Evolutionary conservation across 2,113 vertebrate species (phyloP), one percentile per base, ranked within the genome.

Genomic region (Pedionomus torquatus): DNA sequence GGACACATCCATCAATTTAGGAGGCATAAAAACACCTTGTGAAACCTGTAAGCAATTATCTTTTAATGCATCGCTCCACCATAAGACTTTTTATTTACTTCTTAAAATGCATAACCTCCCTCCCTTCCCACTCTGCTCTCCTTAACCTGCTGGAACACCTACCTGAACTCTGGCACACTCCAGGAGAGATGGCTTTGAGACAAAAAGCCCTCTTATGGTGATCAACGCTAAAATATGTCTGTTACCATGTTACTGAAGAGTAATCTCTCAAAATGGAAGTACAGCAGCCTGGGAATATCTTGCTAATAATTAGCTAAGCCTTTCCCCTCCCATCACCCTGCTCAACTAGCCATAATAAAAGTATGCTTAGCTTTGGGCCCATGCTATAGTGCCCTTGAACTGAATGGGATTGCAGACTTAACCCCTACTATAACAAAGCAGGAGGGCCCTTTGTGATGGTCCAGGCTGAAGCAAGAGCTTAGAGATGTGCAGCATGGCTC

Each of bases 11-110:
- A 52, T 93, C 90, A 94, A 52, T 77, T 93, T 71, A 83, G 72
- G 76, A 96, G 76, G 41, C 57, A 84, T 87, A 92, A 93, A 96
- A 93, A 86, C 68, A 94, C 64, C 68, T 90, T 63, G 68, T 57
- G 90, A 84, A 93, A 78, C n/a, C 35, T 72, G 60, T 83, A 90
- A 90, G 80, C 52, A 93, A 87, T 92, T 94, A 78, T 71, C 72
- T 93, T 82, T 76, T 90, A 89, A 92, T 68, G 35, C 79, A 88
- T 63, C 35, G 30, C 13, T 87, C 51, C 43, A 87, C 85, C 58
- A 51, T 43, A 77, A 60, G 60, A 46, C 11, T 83, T 86, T 91
- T 87, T 57, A 83, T 94, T 89, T 93, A 61, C 78, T 90, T 89
- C 78, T 81, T 75, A 71, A 86, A 87, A 79, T 75, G 61, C 25